phyloP scores from a whole-genome alignment of 2,888 invertebrate genomes.

The Heliconius erato region DNA sequence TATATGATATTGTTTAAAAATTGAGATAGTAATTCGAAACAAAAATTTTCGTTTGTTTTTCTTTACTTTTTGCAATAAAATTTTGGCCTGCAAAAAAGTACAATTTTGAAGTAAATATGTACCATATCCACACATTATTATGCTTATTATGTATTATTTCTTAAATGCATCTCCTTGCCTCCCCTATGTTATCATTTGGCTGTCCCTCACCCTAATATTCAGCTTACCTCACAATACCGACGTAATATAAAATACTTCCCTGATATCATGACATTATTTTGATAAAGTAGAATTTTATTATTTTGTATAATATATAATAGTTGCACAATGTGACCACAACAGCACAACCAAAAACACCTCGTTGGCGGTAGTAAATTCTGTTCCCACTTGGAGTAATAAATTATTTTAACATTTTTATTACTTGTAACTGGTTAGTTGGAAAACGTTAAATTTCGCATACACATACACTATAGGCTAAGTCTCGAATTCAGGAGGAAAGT shows the following conservation, averaged over 20 bases:
- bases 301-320: background rate
- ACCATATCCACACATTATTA: conserved; percentile 25
- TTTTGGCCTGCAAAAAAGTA: no score
- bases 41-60: no score
- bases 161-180: conserved; percentile 53
- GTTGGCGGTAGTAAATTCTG: no score
- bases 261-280: background rate
- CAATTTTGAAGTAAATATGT: background rate
- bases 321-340: background rate
- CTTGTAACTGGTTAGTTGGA: no score
- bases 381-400: background rate
- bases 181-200: conserved; percentile 56
- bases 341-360: no score
- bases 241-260: background rate
- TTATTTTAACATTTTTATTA: background rate
- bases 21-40: no score
- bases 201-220: conserved; percentile 58
- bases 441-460: no score
- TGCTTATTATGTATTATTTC: conserved; percentile 41
- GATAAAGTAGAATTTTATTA: background rate
- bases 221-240: conserved; percentile 22
- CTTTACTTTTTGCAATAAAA: no score
- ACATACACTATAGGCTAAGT: no score
- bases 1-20: no score
- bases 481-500: no score